Percentiles rank a stretch among this genome's conserved stretches.
These are phyloP conservation scores for Anthopleura xanthogrammica DNA, from an alignment of 92 coral and sea anemone species.

Conservation along the genomic window DNA sequence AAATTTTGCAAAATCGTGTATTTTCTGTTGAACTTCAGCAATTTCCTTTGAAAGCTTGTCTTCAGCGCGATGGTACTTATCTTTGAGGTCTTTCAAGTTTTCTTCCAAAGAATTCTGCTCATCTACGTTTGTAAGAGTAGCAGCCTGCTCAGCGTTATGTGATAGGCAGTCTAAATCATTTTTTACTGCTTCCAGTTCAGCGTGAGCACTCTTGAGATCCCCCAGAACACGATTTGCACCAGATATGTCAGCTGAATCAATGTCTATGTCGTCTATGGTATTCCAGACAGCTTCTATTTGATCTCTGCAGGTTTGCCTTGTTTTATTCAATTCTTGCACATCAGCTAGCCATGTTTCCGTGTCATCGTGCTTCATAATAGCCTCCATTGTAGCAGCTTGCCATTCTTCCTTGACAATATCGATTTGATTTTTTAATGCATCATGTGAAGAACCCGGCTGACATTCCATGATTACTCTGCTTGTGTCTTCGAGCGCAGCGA, in stretches of 20 bases:
- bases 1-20: slow-evolving; percentile 58
- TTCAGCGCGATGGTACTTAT: slow-evolving; percentile 23
- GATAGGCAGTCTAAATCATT: slow-evolving; percentile 38
- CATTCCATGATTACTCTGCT: slow-evolving; percentile 25
- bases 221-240: slow-evolving; percentile 50
- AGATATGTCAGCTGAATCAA: slow-evolving; percentile 40
- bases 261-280: slow-evolving; percentile 18
- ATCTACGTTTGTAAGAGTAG: slow-evolving; percentile 26
- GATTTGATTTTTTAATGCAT: slow-evolving; percentile 30
- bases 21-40: slow-evolving; percentile 41
- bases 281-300: slow-evolving; percentile 38
- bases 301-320: slow-evolving; percentile 38
- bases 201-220: slow-evolving; percentile 42
- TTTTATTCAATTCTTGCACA: slow-evolving; percentile 45
- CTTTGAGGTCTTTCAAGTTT: slow-evolving; percentile 32
- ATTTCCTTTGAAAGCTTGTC: slow-evolving; percentile 36
- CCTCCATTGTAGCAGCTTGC: slow-evolving; percentile 28
- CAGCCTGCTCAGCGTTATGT: slow-evolving; percentile 32
- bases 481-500: slow-evolving; percentile 43
- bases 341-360: slow-evolving; percentile 48
- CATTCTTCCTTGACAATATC: slow-evolving; percentile 44
- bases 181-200: slow-evolving; percentile 52
- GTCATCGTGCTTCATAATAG: slow-evolving; percentile 39
- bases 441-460: slow-evolving; percentile 37
- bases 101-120: slow-evolving; percentile 48